A percentile compares a stretch with the other conserved stretches of the same genome.
phyloP scores from a whole-genome alignment of 1,140 invertebrate species.

The Drosophila suzukii region DNA sequence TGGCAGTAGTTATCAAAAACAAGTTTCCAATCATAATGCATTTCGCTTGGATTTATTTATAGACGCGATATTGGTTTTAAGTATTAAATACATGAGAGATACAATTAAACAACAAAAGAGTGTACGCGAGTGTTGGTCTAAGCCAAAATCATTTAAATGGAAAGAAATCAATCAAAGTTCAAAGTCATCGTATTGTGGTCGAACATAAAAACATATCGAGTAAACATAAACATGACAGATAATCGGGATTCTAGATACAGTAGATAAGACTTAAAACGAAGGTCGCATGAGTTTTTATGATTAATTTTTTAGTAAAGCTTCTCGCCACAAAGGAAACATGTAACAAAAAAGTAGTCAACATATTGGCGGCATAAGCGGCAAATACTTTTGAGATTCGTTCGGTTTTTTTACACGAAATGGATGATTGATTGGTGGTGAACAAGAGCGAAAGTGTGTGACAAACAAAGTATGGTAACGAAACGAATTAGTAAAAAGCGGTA shows the following conservation, averaged over 20 bases:
- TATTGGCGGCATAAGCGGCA: constrained; percentile 56
- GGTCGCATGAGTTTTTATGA: constrained; percentile 84
- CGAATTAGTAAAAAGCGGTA: constrained; percentile 81
- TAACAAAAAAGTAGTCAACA: constrained; percentile 7
- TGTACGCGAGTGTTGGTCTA: constrained; percentile 20
- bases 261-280: constrained; percentile 71
- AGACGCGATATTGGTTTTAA: constrained; percentile 73
- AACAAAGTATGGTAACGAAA: constrained; percentile 56
- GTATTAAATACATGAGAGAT: constrained; percentile 80
- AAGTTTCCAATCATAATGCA: constrained; percentile 62
- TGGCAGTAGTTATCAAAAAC: constrained; percentile 64
- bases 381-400: constrained; percentile 48
- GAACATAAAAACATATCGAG: constrained; percentile 46
- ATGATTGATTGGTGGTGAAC: constrained; percentile 45
- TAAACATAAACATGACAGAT: constrained; percentile 69
- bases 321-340: constrained; percentile 50
- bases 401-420: constrained; percentile 47
- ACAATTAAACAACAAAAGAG: constrained; percentile 79
- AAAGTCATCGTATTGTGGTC: constrained; percentile 28
- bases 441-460: constrained; percentile 47
- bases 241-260: constrained; percentile 40
- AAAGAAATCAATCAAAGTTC: constrained; percentile 46
- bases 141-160: not conserved
- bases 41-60: constrained; percentile 73
- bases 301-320: constrained; percentile 84